A percentile compares a stretch with the other conserved stretches of the same genome.
These are phyloP conservation scores for Upupa epops DNA, from an alignment of 2,113 vertebrate species.

Conservation along the genomic window DNA sequence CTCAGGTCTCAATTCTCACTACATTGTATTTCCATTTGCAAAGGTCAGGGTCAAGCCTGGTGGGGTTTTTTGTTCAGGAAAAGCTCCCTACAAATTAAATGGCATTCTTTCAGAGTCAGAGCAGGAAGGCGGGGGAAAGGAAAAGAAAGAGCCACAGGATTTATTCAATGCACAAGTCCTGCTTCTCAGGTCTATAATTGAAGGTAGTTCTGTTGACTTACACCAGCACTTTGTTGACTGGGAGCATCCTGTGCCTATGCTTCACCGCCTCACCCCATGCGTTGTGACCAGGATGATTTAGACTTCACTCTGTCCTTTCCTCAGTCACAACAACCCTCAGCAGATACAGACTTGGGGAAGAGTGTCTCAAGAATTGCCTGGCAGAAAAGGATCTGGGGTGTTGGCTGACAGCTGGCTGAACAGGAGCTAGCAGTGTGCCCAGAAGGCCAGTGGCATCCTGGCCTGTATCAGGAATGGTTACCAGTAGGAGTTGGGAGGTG, in stretches of 20 bases:
- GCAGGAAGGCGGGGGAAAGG: background rate
- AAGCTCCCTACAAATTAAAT: slow-evolving; percentile 31
- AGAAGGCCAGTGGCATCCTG: too few species aligned
- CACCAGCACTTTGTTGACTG: background rate
- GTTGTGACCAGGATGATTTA: background rate
- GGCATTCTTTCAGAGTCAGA: slow-evolving; percentile 10
- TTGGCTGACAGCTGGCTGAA: too few species aligned
- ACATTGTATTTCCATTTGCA: slow-evolving; percentile 52
- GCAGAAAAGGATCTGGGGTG: too few species aligned
- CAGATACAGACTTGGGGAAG: too few species aligned
- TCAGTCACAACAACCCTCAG: too few species aligned
- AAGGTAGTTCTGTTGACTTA: background rate
- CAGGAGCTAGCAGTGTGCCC: too few species aligned
- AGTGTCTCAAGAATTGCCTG: too few species aligned
- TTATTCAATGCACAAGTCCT: background rate
- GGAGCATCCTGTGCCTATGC: background rate
- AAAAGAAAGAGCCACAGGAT: background rate
- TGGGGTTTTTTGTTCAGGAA: slow-evolving; percentile 2
- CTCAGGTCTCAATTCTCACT: slow-evolving; percentile 42
- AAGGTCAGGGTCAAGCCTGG: slow-evolving; percentile 38
- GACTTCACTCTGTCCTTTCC: background rate
- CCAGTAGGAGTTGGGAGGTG: too few species aligned
- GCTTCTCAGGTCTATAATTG: background rate
- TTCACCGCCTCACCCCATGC: background rate
- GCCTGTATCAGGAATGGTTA: too few species aligned